Base-by-base conservation (phyloP, 2,888 invertebrate species). In the Coenonympha glycerion region DNA sequence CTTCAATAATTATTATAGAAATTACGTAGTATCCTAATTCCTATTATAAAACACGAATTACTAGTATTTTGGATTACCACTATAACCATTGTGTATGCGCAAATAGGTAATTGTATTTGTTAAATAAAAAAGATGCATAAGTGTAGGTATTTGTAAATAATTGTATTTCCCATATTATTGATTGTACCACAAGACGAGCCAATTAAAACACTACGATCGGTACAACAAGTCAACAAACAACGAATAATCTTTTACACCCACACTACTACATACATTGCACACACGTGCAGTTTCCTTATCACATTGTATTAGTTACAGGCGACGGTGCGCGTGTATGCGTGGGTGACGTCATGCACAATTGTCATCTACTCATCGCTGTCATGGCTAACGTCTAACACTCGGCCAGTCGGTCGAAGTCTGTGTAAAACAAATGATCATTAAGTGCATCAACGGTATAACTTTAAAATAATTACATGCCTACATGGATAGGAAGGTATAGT, bases 321-420 rank as follows among this genome's bases (percentile, higher is more conserved):
- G 52, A 51, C 51, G 6, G 55, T 56, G 52, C 50, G 57, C 53
- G 55, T 56, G 65, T 63, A 63, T 69, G 64, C 61, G 64, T 54
- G 57, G 68, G 54, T 87, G 85, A 87, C 87, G 86, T 87, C 85
- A 87, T 67, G 61, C 69, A 57, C 67, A 76, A 83, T 85, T 86
- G 85, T 84, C 84, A 81, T 74, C 75, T 75, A 73, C 79, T 84
- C 84, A 81, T 74, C 75, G 76, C 73, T 79, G 79, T 79, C 83
- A 82, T 68, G 82, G 84, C 76, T 81, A n/a, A n/a, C n/a, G n/a
- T n/a, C n/a, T n/a, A n/a, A n/a, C 68, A 75, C 69, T 76, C 71
- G 70, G 73, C 73, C 75, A 62, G 61, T 61, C 58, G 60, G 56
- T 61, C 61, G 56, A 54, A 50, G 69, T 71, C 60, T 64, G 65